Conservation (phyloP, 2,113 vertebrate species). For the Perognathus longimembris region DNA sequence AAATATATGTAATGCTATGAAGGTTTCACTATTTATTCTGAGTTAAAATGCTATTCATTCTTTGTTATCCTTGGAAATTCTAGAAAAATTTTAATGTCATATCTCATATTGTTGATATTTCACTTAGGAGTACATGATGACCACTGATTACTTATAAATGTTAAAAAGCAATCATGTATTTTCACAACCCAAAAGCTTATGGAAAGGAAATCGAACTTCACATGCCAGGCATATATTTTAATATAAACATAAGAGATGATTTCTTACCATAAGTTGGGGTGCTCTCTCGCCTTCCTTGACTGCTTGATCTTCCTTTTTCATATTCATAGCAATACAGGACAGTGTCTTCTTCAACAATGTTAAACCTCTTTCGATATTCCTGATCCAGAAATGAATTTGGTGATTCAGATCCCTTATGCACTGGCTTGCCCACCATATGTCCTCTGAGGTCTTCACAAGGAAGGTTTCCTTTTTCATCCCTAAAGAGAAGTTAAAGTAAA, state of each 20-base stretch:
- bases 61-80: constrained; percentile 48
- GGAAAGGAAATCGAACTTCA: neutral
- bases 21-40: constrained; percentile 37
- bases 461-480: constrained; percentile 95
- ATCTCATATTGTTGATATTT: constrained; percentile 38
- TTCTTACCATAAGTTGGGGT: constrained; percentile 95
- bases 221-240: neutral
- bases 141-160: constrained; percentile 29
- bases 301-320: constrained; percentile 94
- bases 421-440: constrained; percentile 90
- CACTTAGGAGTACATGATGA: constrained; percentile 25
- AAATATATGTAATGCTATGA: constrained; percentile 40
- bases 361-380: constrained; percentile 94
- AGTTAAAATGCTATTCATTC: constrained; percentile 40
- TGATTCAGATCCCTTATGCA: constrained; percentile 96
- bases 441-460: constrained; percentile 93
- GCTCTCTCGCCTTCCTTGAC: constrained; percentile 94
- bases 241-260: constrained; percentile 38
- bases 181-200: constrained; percentile 28
- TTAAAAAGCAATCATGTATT: constrained; percentile 50
- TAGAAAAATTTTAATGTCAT: constrained; percentile 37
- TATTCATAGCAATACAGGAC: constrained; percentile 98
- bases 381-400: constrained; percentile 99
- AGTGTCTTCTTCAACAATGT: constrained; percentile 96
- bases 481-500: constrained; percentile 73